Evolutionary conservation across 1,140 invertebrate species (phyloP), one percentile per base, ranked within the genome.

Genomic region (Cherax quadricarinatus): DNA sequence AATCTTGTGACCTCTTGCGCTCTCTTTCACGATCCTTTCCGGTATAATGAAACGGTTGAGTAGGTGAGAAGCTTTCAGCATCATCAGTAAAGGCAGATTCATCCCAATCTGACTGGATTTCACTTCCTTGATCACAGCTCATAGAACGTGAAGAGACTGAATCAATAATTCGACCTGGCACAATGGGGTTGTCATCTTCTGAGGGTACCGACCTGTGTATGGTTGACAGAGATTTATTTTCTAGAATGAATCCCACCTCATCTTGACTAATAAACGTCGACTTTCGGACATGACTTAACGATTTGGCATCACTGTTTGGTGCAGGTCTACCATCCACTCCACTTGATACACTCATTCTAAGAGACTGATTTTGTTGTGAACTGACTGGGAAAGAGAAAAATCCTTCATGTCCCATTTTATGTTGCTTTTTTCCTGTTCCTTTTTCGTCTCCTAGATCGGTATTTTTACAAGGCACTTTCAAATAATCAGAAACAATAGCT

Each of bases 201-300:
- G 81, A 51, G 66, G 66, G 48, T 5, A 48, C 60, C 21, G 21
- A 16, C 49, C 73, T 53, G 4, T 0, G 5, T 60, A 78, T 48
- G 41, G 41, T n/a, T 10, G 60, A 60, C 21, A 91, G 57, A 53
- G 90, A 78, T 49, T 91, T 91, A 53, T 91, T 30, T 73, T 91
- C 90, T 18, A 91, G 79, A 16, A 91, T 66, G 21, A 75, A 86
- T 12, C 75, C 90, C 7, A 66, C 75, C 81, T 91, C 90, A 80
- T 91, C 90, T 51, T 91, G 90, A 73, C 51, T 53, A 10, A 91
- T 53, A 60, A 91, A 91, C 21, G 85, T 70, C 7, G 90, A 91
- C 51, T 87, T 91, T 79, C 90, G 51, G 21, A 91, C 79, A 21
- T 87, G 41, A 73, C 7, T 78, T 3, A 30, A 21, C n/a, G 88